Conservation (phyloP, 2,113 vertebrate species). For the Cyrtonyx montezumae region DNA sequence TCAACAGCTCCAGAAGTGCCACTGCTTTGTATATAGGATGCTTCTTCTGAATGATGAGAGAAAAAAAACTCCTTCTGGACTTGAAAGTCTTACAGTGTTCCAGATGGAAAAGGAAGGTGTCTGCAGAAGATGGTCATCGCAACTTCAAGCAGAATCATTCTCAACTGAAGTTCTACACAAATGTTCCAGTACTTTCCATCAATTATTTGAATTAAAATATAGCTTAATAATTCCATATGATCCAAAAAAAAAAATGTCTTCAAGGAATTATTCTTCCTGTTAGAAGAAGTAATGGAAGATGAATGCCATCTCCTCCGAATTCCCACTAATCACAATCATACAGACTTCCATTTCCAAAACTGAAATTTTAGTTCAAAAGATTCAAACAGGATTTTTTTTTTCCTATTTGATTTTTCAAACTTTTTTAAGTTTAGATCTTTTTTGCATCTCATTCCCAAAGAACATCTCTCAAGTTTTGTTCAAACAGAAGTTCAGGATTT, state of each 20-base stretch:
- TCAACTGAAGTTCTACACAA: background rate
- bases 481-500: background rate
- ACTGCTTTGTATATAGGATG: no score
- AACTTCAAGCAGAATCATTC: background rate
- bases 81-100: background rate
- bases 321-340: background rate
- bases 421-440: background rate
- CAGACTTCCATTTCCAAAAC: background rate
- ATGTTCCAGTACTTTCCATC: background rate
- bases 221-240: background rate
- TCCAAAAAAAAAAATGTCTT: background rate
- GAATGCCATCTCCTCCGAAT: background rate
- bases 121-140: background rate
- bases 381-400: rapidly evolving
- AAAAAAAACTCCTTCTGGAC: background rate
- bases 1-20: background rate
- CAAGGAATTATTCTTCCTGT: background rate
- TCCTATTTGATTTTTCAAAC: background rate
- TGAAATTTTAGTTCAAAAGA: background rate
- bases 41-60: background rate
- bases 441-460: background rate
- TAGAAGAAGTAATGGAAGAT: background rate
- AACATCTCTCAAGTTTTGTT: background rate
- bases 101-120: background rate
- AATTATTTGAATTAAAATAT: background rate